Evolutionary conservation across 2,888 invertebrate species (phyloP).

Genomic region (Ypsolopha scabrella): DNA sequence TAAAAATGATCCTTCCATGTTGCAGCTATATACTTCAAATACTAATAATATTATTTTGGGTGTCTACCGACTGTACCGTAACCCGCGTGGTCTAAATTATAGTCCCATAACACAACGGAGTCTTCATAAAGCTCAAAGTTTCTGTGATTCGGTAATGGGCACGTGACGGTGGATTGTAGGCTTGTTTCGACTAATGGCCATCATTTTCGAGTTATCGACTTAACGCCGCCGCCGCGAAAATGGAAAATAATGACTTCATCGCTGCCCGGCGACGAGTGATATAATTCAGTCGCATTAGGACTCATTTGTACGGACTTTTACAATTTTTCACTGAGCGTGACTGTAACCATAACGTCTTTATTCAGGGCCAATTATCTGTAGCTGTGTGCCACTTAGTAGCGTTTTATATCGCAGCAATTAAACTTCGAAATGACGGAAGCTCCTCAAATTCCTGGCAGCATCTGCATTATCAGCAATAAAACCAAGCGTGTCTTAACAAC

Average conservation of each 20-base stretch:
- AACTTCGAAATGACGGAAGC: slow-evolving; percentile 6
- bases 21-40: too few relatives aligned
- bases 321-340: background rate
- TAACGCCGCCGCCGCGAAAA: slow-evolving; percentile 54
- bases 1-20: too few relatives aligned
- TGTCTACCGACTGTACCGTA: background rate
- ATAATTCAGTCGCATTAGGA: slow-evolving; percentile 59
- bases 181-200: slow-evolving; percentile 50
- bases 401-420: background rate
- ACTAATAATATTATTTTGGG: background rate
- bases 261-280: slow-evolving; percentile 45
- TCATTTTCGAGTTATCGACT: slow-evolving; percentile 70
- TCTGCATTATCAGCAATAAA: slow-evolving; percentile 37
- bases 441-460: slow-evolving; percentile 16
- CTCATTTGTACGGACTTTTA: slow-evolving; percentile 44
- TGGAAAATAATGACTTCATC: slow-evolving; percentile 68
- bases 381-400: background rate
- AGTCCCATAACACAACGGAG: slow-evolving; percentile 10
- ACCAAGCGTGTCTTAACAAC: slow-evolving; percentile 37
- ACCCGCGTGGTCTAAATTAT: slow-evolving; percentile 15
- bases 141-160: slow-evolving; percentile 51
- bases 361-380: background rate
- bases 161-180: slow-evolving; percentile 38
- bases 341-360: background rate
- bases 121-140: slow-evolving; percentile 15